phyloP scores from a whole-genome alignment of 2,797 vertebrate genomes.

The Protonibea diacanthus region DNA sequence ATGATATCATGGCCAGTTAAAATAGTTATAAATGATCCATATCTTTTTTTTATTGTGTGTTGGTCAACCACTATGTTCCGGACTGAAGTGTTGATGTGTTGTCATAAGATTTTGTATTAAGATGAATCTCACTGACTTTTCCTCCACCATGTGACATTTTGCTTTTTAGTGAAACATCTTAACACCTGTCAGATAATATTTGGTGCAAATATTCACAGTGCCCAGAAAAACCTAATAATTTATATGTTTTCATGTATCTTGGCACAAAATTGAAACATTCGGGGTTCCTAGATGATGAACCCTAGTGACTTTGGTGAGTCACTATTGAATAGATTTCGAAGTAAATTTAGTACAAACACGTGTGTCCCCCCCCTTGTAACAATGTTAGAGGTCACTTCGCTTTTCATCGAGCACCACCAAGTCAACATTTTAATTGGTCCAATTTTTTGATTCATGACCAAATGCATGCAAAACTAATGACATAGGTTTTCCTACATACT shows the following conservation, averaged over 20 bases:
- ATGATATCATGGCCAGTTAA: conserved; percentile 9
- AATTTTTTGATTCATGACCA: too few relatives aligned
- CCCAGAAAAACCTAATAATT: not conserved
- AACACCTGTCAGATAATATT: not conserved
- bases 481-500: too few relatives aligned
- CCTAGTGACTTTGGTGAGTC: not conserved
- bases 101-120: not conserved
- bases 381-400: too few relatives aligned
- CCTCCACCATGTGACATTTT: not conserved
- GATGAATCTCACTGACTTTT: not conserved
- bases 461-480: too few relatives aligned
- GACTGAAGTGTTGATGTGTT: conserved; percentile 1
- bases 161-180: too few relatives aligned
- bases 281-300: not conserved
- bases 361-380: too few relatives aligned
- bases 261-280: too few relatives aligned
- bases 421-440: too few relatives aligned
- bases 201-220: not conserved
- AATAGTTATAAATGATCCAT: not conserved
- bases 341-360: too few relatives aligned
- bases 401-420: too few relatives aligned
- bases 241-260: too few relatives aligned
- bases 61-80: not conserved
- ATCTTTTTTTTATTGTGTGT: not conserved
- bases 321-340: too few relatives aligned